These are phyloP conservation scores for Centropristis striata DNA, from an alignment of 2,113 vertebrate genomes.

Conservation along the genomic window DNA sequence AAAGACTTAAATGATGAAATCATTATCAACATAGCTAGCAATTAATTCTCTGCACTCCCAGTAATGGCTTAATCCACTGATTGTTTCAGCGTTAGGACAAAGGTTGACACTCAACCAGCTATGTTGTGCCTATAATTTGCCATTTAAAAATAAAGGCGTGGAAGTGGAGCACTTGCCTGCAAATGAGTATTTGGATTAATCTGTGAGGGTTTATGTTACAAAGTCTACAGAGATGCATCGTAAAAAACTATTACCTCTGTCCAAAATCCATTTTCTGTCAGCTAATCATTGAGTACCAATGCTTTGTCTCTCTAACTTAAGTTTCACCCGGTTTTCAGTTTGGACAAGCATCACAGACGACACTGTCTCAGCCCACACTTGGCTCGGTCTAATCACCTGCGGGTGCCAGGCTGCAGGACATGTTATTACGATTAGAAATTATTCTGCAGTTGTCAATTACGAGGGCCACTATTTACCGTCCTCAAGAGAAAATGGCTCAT, in stretches of 20 bases:
- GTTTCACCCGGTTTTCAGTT: conserved; percentile 5
- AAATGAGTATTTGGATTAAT: conserved; percentile 31
- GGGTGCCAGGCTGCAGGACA: conserved; percentile 43
- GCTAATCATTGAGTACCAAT: conserved; percentile 23
- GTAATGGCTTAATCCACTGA: neutral
- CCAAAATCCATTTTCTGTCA: conserved; percentile 42
- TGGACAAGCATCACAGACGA: neutral
- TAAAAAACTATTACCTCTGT: conserved; percentile 40
- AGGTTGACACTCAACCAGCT: neutral
- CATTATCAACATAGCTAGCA: neutral
- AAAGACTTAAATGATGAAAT: neutral
- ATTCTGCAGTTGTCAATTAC: conserved; percentile 75
- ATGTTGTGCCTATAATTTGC: neutral
- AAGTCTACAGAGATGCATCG: conserved; percentile 15
- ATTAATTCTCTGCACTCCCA: neutral
- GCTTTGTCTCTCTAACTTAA: neutral
- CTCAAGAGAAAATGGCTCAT: conserved; percentile 80
- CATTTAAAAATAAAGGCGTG: neutral
- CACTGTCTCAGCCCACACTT: conserved; percentile 20
- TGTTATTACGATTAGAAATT: conserved; percentile 75
- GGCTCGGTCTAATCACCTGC: conserved; percentile 47
- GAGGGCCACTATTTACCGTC: conserved; percentile 71
- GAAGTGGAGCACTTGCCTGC: neutral
- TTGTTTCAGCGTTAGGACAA: conserved; percentile 3
- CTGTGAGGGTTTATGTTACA: conserved; percentile 11